Base-by-base conservation (phyloP, 2,888 invertebrate genomes). In the Zaprionus lineosus region DNA sequence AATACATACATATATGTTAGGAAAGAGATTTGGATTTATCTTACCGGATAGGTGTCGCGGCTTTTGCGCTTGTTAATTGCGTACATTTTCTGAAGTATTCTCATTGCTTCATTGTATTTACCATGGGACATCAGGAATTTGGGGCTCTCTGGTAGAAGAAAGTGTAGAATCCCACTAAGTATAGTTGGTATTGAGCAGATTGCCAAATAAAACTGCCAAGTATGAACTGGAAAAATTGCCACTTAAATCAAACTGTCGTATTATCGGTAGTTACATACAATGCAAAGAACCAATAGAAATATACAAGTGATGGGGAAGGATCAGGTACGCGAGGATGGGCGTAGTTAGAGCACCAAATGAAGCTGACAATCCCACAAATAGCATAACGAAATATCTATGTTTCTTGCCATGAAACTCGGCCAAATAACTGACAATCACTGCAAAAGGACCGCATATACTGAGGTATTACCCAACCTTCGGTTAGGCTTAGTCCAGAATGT, bases 401-500 rank as follows among this genome's bases (percentile, higher is more conserved):
- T 92, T 91, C 0, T 92, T 91, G 16, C 93, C 91, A 84, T 95
- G 95, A 47, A 95, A 92, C 87, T 95, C 95, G 0, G 94, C 93
- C 46, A 95, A 81, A 88, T 95, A 95, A 0, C 94, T 92, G 74
- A 93, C 92, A 39, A 94, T 88, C 8, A 95, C 93, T 0, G 95
- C 94, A 84, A 93, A 93, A 0, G 95, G 95, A 0, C 95, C 95
- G 64, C 92, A 92, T 18, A 91, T 91, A 62, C 93, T 93, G 76
- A n/a, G n/a, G n/a, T n/a, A n/a, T n/a, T n/a, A n/a, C n/a, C n/a
- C n/a, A n/a, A n/a, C n/a, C n/a, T n/a, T n/a, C n/a, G n/a, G n/a
- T n/a, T n/a, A n/a, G n/a, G n/a, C n/a, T n/a, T n/a, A n/a, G n/a
- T n/a, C n/a, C n/a, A n/a, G n/a, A 11, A 21, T 6, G n/a, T 1